Base-by-base conservation (phyloP, 2,113 vertebrate species). In the Prolemur simus region DNA sequence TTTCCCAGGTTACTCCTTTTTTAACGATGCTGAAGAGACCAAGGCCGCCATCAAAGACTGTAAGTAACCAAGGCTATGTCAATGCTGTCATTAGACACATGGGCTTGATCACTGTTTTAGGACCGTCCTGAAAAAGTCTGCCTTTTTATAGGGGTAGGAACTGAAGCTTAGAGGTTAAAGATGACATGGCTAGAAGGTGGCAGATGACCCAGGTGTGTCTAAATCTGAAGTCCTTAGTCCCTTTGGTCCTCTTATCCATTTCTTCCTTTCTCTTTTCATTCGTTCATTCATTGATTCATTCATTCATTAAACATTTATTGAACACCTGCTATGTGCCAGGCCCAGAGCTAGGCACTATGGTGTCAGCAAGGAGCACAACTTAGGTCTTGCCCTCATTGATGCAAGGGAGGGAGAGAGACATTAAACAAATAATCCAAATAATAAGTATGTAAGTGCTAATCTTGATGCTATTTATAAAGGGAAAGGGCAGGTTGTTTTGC, bases 1-100 rank as follows among this genome's bases (percentile, higher is more conserved):
- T 94, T 37, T 58, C 69, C 80, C 58, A 98, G 96, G 97, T 49
- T 97, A 96, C 74, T 97, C 97, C 56, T 92, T 98, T 96, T 97
- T 97, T 77, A 97, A 93, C 39, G 97, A 97, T 23, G 25, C 87
- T 39, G 96, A 98, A 54, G 98, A 98, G 96, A 96, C 95, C 71
- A 98, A 97, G 81, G 49, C 91, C 10, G 2, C 95, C 94, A 97
- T 94, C 88, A 98, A 96, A 88, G 96, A 97, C 60, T 97, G 97
- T 98, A 97, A 98, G 97, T 98, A 97, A 83, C 89, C 21, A 11
- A 52, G 56, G 6, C 21, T 86, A 4, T 4, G 18, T 25, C 25
- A 4, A 20, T 39, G 39, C 39, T 49, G 1, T 5, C 12, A 2
- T 20, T 21, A 49, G 42, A 74, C 21, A 1, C 8, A 0, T 2